phyloP scores from a whole-genome alignment of 2,888 invertebrate genomes.

The Cyclophora albipunctata region DNA sequence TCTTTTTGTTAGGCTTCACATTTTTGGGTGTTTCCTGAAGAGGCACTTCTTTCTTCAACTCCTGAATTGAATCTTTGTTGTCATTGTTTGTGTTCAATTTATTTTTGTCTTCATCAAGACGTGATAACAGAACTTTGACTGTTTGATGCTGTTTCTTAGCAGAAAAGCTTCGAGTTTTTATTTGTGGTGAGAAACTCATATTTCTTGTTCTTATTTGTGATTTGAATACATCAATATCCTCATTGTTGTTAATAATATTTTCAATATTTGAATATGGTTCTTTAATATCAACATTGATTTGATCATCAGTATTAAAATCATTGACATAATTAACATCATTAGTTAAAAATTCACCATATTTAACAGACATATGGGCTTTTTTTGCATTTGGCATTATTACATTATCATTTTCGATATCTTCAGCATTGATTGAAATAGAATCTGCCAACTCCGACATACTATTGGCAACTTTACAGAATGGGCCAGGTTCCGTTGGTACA shows the following conservation, averaged over 20 bases:
- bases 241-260: not conserved
- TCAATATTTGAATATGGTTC: not conserved
- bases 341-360: conserved; percentile 59
- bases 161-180: too few species aligned
- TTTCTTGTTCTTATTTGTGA: not conserved
- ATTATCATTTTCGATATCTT: conserved; percentile 55
- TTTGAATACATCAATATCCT: not conserved
- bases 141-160: too few species aligned
- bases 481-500: conserved; percentile 70
- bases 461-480: conserved; percentile 31
- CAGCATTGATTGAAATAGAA: conserved; percentile 36
- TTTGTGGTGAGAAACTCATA: too few species aligned
- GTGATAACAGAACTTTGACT: too few species aligned
- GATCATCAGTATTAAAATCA: conserved; percentile 9
- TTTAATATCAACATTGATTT: not conserved
- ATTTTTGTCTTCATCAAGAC: too few species aligned
- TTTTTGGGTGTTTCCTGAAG: too few species aligned
- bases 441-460: not conserved
- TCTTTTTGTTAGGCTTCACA: conserved; percentile 16
- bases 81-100: too few species aligned
- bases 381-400: conserved; percentile 37
- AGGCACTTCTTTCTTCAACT: too few species aligned
- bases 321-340: conserved; percentile 31
- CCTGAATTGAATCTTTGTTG: too few species aligned
- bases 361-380: conserved; percentile 48